phyloP scores from a whole-genome alignment of 2,113 vertebrate species.

The Uropsilus gracilis region DNA sequence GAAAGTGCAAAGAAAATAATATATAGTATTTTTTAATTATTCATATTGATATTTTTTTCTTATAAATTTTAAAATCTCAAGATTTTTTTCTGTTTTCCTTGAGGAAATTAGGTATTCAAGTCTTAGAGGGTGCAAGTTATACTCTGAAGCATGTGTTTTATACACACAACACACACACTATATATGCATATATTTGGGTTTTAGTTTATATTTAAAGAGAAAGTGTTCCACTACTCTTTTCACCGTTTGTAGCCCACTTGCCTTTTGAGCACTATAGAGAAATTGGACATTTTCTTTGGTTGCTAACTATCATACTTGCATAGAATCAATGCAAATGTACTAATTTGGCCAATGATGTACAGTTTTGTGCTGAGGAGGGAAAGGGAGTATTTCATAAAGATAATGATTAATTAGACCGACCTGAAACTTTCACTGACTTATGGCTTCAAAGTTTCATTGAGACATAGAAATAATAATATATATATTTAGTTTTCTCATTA shows the following conservation, averaged over 20 bases:
- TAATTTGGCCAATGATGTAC: neutral
- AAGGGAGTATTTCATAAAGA: neutral
- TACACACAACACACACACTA: neutral
- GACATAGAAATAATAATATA: neutral
- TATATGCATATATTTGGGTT: neutral
- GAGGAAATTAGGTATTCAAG: too few relatives aligned
- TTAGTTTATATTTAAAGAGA: constrained; percentile 21
- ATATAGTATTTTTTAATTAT: neutral
- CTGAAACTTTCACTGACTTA: neutral
- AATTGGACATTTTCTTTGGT: neutral
- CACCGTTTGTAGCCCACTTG: neutral
- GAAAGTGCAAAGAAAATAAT: neutral
- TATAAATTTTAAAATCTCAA: neutral
- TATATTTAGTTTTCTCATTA: constrained; percentile 7
- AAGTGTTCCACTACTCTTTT: neutral
- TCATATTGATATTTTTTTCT: constrained; percentile 1
- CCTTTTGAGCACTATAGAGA: neutral
- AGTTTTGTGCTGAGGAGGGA: neutral
- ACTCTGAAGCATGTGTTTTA: neutral
- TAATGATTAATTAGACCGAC: neutral
- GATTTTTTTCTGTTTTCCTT: neutral
- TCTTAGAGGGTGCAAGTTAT: neutral
- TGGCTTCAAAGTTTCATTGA: constrained; percentile 22
- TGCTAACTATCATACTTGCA: neutral
- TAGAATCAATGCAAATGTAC: constrained; percentile 11